These are phyloP conservation scores for Trachelipus rathkii DNA, from an alignment of 1,140 invertebrate species.

Conservation along the genomic window DNA sequence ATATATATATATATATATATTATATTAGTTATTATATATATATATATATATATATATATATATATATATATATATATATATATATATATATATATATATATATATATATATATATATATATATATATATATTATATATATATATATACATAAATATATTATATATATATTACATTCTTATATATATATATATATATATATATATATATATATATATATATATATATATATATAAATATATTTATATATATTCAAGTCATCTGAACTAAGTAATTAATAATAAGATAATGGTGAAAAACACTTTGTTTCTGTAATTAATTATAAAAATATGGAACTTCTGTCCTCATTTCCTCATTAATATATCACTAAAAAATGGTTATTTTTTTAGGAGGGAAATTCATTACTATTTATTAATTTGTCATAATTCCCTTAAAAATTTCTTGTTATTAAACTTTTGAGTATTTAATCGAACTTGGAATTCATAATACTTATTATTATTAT, in stretches of 20 bases:
- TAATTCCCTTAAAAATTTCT: too few relatives aligned
- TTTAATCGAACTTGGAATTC: too few relatives aligned
- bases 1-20: too few relatives aligned
- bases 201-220: conserved; percentile 19
- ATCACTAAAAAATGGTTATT: too few relatives aligned
- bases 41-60: not conserved
- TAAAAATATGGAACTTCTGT: not conserved
- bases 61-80: not conserved
- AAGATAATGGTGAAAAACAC: not conserved
- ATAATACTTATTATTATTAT: too few relatives aligned
- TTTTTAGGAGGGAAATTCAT: not conserved
- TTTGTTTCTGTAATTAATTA: not conserved
- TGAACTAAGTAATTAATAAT: not conserved
- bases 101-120: not conserved
- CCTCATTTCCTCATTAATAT: too few relatives aligned
- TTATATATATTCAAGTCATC: too few relatives aligned
- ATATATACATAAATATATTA: too few relatives aligned
- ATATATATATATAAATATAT: not conserved
- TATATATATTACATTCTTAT: too few relatives aligned
- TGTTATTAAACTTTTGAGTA: too few relatives aligned
- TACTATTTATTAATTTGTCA: not conserved
- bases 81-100: not conserved
- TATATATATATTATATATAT: conserved; percentile 4
- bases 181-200: conserved; percentile 7
- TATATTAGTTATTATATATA: too few relatives aligned